Evolutionary conservation across 2,888 invertebrate genomes (phyloP).

Genomic region (Drosophila nigritarsus): DNA sequence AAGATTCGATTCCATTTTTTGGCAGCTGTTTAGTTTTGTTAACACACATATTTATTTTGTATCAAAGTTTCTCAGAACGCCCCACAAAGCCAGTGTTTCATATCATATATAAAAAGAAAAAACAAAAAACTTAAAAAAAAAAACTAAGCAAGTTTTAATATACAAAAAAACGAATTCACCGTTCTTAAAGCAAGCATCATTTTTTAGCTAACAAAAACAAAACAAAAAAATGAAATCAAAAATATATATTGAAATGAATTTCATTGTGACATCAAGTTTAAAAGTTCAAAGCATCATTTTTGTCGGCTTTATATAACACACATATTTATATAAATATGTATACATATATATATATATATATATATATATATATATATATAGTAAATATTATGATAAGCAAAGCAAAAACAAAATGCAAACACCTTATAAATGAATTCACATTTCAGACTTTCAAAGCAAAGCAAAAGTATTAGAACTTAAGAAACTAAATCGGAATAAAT

Average conservation of each 20-base stretch:
- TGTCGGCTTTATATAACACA: slow-evolving; percentile 66
- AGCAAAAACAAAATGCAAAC: slow-evolving; percentile 30
- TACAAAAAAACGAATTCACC: slow-evolving; percentile 39
- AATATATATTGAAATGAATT: slow-evolving; percentile 43
- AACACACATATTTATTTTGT: neutral
- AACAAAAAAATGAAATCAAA: slow-evolving; percentile 22
- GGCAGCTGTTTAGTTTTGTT: slow-evolving; percentile 1
- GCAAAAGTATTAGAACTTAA: slow-evolving; percentile 54
- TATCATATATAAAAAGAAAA: slow-evolving; percentile 56
- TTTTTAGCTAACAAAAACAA: slow-evolving; percentile 58
- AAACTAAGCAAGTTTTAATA: slow-evolving; percentile 44
- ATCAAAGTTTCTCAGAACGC: slow-evolving; percentile 7
- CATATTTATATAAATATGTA: slow-evolving; percentile 27
- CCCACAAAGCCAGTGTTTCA: slow-evolving; percentile 54
- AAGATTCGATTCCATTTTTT: slow-evolving; percentile 16
- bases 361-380: slow-evolving; percentile 32
- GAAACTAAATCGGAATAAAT: slow-evolving; percentile 28
- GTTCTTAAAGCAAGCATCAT: slow-evolving; percentile 36
- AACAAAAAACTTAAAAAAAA: slow-evolving; percentile 40
- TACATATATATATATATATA: slow-evolving; percentile 12
- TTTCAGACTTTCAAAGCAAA: slow-evolving; percentile 66
- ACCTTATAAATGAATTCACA: slow-evolving; percentile 59
- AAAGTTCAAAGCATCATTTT: slow-evolving; percentile 74
- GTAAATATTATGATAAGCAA: slow-evolving; percentile 35
- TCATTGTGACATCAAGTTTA: slow-evolving; percentile 61